Base-by-base conservation (phyloP, 2,888 invertebrate species). In the Hyalella azteca region DNA sequence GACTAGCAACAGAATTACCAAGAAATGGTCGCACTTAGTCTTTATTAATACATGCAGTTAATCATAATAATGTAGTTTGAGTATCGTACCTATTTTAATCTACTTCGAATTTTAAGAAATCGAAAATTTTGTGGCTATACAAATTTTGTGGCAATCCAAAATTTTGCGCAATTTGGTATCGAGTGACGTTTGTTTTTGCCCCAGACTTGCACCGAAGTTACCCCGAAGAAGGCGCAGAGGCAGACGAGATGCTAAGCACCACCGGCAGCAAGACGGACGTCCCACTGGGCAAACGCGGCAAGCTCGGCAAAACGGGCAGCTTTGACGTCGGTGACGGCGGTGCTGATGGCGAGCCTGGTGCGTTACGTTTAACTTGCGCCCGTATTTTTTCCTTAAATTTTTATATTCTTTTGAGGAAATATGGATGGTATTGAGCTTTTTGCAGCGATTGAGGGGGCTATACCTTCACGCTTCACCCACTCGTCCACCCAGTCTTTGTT, bases 201-300 rank as follows among this genome's bases (percentile, higher is more conserved):
- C 32, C 80, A 84, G 84, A 84, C 22, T 79, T 84, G 39, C 82
- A 82, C 73, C 36, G 76, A n/a, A 77, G 76, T 26, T 84, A 84
- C 78, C 79, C 80, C 19, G 84, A 84, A 60, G 84, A 84, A 54
- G 84, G 84, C 19, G 84, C 81, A 13, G 84, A 84, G 59, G 84
- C 82, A 3, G 84, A 84, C n/a, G 84, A 84, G 50, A 78, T 78
- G 29, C n/a, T 78, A 22, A 50, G 54, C 39, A 73, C 78, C 50
- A 59, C 78, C 22, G 32, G 32, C 36, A 45, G n/a, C 3, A 39
- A 50, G 36, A 39, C 36, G 2, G 9, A 9, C 26, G 41, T 75
- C 32, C 19, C 73, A 7, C 4, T 48, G 11, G 50, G 36, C 75
- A 79, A 79, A 45, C 48, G 76, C 5, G 4, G 54, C 41, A 79